Base-by-base conservation (phyloP, 2,888 invertebrate species). In the Drosophila pegasa region DNA sequence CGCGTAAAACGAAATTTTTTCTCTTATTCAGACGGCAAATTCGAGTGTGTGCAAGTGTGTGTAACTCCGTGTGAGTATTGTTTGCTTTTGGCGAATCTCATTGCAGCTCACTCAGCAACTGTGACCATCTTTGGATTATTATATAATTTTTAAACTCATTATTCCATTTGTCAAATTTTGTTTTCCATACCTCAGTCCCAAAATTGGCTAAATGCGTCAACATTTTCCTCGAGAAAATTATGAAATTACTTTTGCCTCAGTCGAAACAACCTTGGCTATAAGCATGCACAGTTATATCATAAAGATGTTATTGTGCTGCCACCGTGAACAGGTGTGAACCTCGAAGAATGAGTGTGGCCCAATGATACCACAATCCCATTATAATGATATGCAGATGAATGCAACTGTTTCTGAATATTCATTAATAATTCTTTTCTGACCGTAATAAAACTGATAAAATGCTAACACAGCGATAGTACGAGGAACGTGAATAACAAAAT, bases 101-200 rank as follows among this genome's bases (percentile, higher is more conserved):
- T 76, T 76, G 72, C 76, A 60, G 45, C 65, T 45, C 38, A 62
- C 62, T 54, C 83, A 85, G 60, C 83, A 72, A 83, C 86, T 85
- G 86, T 83, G 83, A 83, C 82, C 75, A 69, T 52, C 62, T 75
- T 65, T 52, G 45, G 58, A 55, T 59, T 64, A 75, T 83, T 83
- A 83, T 82, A 83, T 86, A 78, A 83, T 83, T 82, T 83, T 35
- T 64, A 62, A 71, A 68, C 62, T 75, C 62, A 82, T 83, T 83
- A 82, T 82, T 82, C 67, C 78, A 85, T 85, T 82, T 85, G 77
- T 68, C 69, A 78, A 78, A 61, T 65, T 71, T 60, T 68, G 71
- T 63, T 66, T 72, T 71, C 63, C 54, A 60, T 60, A 54, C 51
- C 64, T 56, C 37, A 52, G 69, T 67, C 70, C 58, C 58, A 50